Evolutionary conservation across 2,888 invertebrate species (phyloP), one percentile per base, ranked within the genome.

Genomic region (Clitarchus hookeri): DNA sequence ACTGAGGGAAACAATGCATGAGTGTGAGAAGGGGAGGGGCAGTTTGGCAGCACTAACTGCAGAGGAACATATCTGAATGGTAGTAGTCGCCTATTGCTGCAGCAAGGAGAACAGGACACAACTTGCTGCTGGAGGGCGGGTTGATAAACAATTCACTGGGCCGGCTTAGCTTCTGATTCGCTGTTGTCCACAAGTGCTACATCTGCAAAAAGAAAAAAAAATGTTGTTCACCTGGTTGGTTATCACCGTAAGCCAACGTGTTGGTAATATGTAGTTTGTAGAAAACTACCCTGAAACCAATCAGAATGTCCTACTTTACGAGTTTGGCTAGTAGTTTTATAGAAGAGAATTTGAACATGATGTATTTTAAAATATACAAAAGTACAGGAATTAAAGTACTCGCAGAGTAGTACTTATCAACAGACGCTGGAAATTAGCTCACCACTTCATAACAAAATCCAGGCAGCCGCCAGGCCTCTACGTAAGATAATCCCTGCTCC

Each of bases 41-140:
- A 65, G 65, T 65, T 65, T 19, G 11, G 8, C 16, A 65, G n/a
- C 16, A 65, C 65, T 65, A 65, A 65, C 65, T 65, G 65, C 65
- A 23, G 65, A 65, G 65, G 65, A 65, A 65, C 65, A 65, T 65
- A n/a, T 65, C 65, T 65, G 65, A 65, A n/a, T 65, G 65, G 23
- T 65, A 65, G 65, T 65, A 6, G n/a, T 65, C n/a, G 65, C 65
- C 65, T 65, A 65, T 65, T 16, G 65, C 65, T 65, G 65, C 65
- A 65, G 23, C 65, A 65, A 65, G 65, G 65, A 65, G 65, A 65
- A 8, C 65, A 19, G 16, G n/a, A 65, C 65, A 65, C 65, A 65
- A 23, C 65, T 65, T n/a, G 65, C 65, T 65, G 65, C 65, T n/a
- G 19, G 65, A 65, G 65, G 65, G 65, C 65, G 23, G 65, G 65